Evolutionary conservation across 1,140 invertebrate genomes (phyloP).

Genomic region (Trypoxylus dichotomus): DNA sequence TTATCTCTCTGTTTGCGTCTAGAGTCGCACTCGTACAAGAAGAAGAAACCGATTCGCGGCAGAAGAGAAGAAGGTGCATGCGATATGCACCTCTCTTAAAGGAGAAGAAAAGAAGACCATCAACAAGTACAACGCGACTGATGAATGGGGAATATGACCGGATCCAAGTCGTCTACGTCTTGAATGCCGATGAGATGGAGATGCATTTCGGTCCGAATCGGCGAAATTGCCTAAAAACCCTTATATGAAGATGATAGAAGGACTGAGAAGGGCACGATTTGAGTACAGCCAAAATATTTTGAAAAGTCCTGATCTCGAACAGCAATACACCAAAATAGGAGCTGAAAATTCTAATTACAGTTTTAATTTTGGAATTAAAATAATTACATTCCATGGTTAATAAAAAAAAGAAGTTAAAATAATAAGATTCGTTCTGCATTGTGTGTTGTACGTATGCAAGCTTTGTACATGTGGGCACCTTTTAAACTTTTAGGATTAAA

Average conservation of each 20-base stretch:
- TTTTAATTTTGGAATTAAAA: too few species aligned
- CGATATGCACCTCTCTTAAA: background rate
- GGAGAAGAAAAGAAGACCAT: background rate
- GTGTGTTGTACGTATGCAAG: too few species aligned
- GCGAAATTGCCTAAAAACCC: constrained; percentile 22
- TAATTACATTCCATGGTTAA: too few species aligned
- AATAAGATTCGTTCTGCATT: too few species aligned
- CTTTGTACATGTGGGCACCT: too few species aligned
- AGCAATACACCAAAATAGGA: too few species aligned
- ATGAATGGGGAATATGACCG: constrained; percentile 42
- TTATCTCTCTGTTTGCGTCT: constrained; percentile 35
- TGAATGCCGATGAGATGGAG: constrained; percentile 39
- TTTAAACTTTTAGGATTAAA: too few species aligned
- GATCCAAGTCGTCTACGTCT: constrained; percentile 8
- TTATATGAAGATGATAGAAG: background rate
- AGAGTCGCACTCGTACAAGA: constrained; percentile 31
- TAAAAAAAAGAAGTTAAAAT: too few species aligned
- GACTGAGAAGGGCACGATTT: background rate
- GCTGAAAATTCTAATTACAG: too few species aligned
- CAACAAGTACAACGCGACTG: constrained; percentile 34
- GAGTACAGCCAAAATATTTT: background rate
- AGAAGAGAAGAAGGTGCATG: background rate
- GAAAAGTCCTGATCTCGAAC: too few species aligned
- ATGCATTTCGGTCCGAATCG: constrained; percentile 24
- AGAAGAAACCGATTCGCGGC: background rate